Evolutionary conservation across 2,888 invertebrate species (phyloP), one percentile per base, ranked within the genome.

Genomic region (Heliconius sara): DNA sequence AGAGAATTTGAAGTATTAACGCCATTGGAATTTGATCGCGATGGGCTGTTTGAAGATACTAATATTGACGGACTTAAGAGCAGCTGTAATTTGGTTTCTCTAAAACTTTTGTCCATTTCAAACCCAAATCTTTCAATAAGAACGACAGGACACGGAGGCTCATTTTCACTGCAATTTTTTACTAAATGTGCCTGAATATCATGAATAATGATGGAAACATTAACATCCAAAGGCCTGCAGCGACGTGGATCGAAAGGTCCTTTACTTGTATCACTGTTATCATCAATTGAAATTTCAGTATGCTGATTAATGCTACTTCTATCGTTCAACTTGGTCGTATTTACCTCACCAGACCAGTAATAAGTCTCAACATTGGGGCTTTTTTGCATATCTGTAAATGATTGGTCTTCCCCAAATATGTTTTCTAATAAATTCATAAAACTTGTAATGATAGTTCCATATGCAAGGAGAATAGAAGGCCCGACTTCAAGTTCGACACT

Each of bases 321-420:
- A 67, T 95, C 95, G 79, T 91, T 92, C 10, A 89, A 22, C 85
- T 95, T 95, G 0, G 91, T 86, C n/a, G 87, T 83, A 65, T 75
- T 75, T 66, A 89, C 91, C 63, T 95, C 96, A 77, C 91, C 90
- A 75, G 93, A 91, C 91, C 93, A 92, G 81, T 86, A 89, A 80
- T 91, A 93, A 0, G 91, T 89, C 25, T 93, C 93, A 57, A 93
- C 89, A 9, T 93, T 95, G 0, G 96, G 95, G 60, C 94, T 92
- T 84, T 97, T 96, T 85, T 98, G 98, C 97, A 99, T 99, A 87
- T 99, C 99, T 0, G 98, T 98, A 88, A 99, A 99, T 39, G 96
- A 96, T 92, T 99, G 99, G 94, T 99, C 98, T 91, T 99, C 99
- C 0, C 99, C 99, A 90, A 99, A 99, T 84, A 99, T 98, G 89